Evolutionary conservation across 2,888 invertebrate species (phyloP).

Genomic region (Hypercompe scribonia): DNA sequence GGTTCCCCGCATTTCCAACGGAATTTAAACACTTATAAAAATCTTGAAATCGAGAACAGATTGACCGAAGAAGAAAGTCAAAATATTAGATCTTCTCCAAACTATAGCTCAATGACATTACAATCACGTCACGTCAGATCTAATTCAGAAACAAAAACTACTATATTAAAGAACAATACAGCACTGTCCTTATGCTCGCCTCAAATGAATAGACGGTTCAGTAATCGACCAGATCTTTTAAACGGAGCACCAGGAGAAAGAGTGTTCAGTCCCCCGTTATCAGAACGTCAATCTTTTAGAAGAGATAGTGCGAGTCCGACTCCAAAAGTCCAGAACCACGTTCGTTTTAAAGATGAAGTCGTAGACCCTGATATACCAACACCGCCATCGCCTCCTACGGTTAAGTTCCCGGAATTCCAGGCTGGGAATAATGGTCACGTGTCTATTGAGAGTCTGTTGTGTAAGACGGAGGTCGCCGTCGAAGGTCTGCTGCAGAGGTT

Average conservation of each 20-base stretch:
- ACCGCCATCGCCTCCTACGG: slow-evolving; percentile 80
- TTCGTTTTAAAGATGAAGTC: slow-evolving; percentile 81
- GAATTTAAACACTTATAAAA: slow-evolving; percentile 86
- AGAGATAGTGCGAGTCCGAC: slow-evolving; percentile 71
- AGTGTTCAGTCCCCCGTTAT: slow-evolving; percentile 74
- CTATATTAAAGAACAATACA: slow-evolving; percentile 80
- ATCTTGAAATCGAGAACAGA: slow-evolving; percentile 84
- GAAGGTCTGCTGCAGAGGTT: slow-evolving; percentile 89
- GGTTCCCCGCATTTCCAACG: slow-evolving; percentile 89
- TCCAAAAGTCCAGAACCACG: slow-evolving; percentile 78
- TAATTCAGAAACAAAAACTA: slow-evolving; percentile 81
- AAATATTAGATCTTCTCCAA: slow-evolving; percentile 66
- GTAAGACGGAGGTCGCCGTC: slow-evolving; percentile 90
- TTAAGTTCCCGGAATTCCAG: slow-evolving; percentile 74
- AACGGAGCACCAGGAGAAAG: slow-evolving; percentile 79
- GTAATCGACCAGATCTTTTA: slow-evolving; percentile 76
- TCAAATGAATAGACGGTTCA: slow-evolving; percentile 84
- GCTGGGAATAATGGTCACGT: slow-evolving; percentile 86
- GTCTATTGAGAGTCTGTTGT: slow-evolving; percentile 87
- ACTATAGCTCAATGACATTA: slow-evolving; percentile 77
- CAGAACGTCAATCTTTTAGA: slow-evolving; percentile 71
- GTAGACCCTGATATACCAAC: slow-evolving; percentile 77
- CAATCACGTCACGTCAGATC: slow-evolving; percentile 81
- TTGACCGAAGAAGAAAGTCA: slow-evolving; percentile 71
- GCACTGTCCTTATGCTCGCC: slow-evolving; percentile 85